phyloP scores from a whole-genome alignment of 2,113 vertebrate species.

The Himantopus leucocephalus region DNA sequence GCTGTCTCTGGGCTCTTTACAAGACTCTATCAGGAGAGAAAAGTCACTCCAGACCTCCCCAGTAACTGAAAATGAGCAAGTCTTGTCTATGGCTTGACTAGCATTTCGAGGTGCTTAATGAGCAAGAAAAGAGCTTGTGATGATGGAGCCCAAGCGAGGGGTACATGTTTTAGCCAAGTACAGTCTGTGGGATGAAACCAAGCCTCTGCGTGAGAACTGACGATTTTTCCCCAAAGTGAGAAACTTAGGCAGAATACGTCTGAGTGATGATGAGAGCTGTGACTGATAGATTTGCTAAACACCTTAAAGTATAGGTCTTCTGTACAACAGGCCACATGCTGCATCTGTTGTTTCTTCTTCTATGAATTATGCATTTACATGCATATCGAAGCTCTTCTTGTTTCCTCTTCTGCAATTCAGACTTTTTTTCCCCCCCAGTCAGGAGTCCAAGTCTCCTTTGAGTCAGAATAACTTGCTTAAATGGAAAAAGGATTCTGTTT shows the following conservation, averaged over 20 bases:
- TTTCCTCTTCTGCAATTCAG: not conserved
- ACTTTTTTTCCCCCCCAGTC: not conserved
- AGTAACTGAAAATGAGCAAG: fast-evolving
- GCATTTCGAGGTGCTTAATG: not conserved
- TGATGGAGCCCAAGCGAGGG: not conserved
- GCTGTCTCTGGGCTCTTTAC: not conserved
- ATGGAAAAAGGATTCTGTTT: not conserved
- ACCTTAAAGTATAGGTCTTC: not conserved
- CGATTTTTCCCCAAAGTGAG: not conserved
- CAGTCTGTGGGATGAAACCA: not conserved
- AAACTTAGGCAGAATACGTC: not conserved
- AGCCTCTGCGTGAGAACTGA: not conserved
- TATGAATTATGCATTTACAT: not conserved
- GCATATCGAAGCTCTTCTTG: not conserved
- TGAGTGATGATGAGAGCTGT: not conserved
- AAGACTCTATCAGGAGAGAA: not conserved
- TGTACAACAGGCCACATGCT: not conserved
- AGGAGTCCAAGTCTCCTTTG: not conserved
- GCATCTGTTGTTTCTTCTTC: not conserved
- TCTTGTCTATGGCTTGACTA: not conserved
- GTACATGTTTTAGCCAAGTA: not conserved
- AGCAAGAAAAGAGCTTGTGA: not conserved
- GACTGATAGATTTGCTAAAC: not conserved
- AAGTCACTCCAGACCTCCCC: not conserved
- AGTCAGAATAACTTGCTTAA: not conserved